A percentile compares a stretch with the other conserved stretches of the same genome.
These are phyloP conservation scores for Schizopygopsis malacanthus DNA, from an alignment of 2,797 vertebrate genomes.

Conservation along the genomic window DNA sequence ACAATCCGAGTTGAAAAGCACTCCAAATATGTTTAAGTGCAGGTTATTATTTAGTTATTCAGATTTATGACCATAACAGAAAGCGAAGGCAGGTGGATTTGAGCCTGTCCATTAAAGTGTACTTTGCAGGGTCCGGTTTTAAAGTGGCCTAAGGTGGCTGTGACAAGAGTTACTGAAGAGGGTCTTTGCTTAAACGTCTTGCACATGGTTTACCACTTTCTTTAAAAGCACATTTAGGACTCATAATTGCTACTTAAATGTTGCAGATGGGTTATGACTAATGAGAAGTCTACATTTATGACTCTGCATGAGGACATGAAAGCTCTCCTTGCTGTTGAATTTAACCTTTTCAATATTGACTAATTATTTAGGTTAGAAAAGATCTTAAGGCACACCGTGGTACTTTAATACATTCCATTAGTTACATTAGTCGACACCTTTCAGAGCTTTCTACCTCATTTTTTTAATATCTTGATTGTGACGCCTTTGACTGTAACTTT, in stretches of 20 bases:
- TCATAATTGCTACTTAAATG: slow-evolving; percentile 45
- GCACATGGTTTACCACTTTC: slow-evolving; percentile 48
- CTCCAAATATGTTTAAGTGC: slow-evolving; percentile 69
- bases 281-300: slow-evolving; percentile 43
- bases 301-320: slow-evolving; percentile 47
- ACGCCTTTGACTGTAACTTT: background rate
- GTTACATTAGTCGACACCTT: slow-evolving; percentile 32
- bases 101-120: slow-evolving; percentile 38
- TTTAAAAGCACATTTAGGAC: slow-evolving; percentile 54
- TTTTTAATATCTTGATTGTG: slow-evolving; percentile 31
- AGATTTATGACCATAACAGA: slow-evolving; percentile 38
- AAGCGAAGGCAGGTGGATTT: background rate
- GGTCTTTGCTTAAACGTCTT: slow-evolving; percentile 39
- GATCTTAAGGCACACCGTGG: slow-evolving; percentile 60
- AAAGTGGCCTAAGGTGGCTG: slow-evolving; percentile 48
- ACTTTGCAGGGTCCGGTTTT: slow-evolving; percentile 38
- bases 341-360: slow-evolving; percentile 70
- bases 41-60: slow-evolving; percentile 54
- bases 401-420: slow-evolving; percentile 57
- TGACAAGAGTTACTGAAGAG: slow-evolving; percentile 33
- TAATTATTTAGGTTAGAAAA: slow-evolving; percentile 60
- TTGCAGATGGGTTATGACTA: slow-evolving; percentile 52
- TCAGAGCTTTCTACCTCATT: slow-evolving; percentile 29
- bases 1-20: slow-evolving; percentile 71
- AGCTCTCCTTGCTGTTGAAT: slow-evolving; percentile 67